A percentile compares a stretch with the other conserved stretches of the same genome.
phyloP scores from a whole-genome alignment of 2,113 vertebrate genomes.

The Connochaetes taurinus region DNA sequence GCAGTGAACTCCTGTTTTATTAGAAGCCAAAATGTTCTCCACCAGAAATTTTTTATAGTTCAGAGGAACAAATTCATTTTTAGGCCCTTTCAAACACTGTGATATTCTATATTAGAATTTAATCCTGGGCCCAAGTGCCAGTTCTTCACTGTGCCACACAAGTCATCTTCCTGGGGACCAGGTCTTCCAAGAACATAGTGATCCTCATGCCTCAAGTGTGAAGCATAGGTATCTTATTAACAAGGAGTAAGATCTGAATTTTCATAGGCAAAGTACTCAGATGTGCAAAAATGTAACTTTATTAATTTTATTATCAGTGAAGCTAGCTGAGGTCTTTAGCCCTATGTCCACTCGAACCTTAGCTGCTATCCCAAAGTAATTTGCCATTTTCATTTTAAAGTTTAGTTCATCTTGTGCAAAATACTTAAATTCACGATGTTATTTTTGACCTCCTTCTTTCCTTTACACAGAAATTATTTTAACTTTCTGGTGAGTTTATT shows the following conservation, averaged over 20 bases:
- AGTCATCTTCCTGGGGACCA: not conserved
- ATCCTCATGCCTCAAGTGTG: not conserved
- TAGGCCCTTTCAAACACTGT: not conserved
- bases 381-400: not conserved
- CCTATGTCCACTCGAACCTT: not conserved
- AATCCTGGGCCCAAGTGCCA: not conserved
- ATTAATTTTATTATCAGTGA: not conserved
- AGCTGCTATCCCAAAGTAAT: not conserved
- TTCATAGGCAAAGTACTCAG: not conserved
- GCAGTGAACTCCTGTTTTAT: not conserved
- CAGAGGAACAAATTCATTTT: not conserved
- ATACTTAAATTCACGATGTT: not conserved
- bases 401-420: not conserved
- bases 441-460: not conserved
- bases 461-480: not conserved
- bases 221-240: not conserved
- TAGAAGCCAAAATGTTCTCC: not conserved
- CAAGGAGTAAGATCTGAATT: not conserved
- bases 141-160: not conserved
- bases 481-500: not conserved
- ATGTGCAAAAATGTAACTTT: not conserved
- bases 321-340: not conserved
- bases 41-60: not conserved
- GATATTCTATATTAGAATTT: not conserved
- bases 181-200: slow-evolving; percentile 23